Base-by-base conservation (phyloP, 2,113 vertebrate genomes). In the Centropristis striata region DNA sequence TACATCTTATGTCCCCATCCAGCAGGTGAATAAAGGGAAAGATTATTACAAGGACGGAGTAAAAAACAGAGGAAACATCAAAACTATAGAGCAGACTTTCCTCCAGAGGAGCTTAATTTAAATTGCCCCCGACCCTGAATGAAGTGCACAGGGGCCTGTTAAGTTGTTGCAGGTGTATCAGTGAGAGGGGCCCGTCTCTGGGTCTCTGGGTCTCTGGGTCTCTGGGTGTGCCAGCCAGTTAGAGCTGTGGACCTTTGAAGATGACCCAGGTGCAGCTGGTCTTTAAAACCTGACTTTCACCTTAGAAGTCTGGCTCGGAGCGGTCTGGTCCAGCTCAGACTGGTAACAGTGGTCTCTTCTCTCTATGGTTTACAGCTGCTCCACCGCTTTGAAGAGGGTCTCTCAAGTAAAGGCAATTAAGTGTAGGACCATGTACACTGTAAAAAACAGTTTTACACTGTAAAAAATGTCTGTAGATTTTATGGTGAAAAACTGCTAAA, bases 201-300 rank as follows among this genome's bases (percentile, higher is more conserved):
- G 42, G 49, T 65, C n/a, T n/a, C n/a, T n/a, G n/a, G n/a, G n/a
- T n/a, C n/a, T n/a, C n/a, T n/a, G n/a, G n/a, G 32, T 60, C 54
- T 63, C 69, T 61, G 27, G 42, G 49, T 65, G 32, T 87, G 80
- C 74, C 80, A 75, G 77, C 64, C 81, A 77, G 58, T 71, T 77
- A 64, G 39, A 81, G 80, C 44, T 67, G 50, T 72, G 71, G 78
- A 36, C 72, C 87, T 92, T 90, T 90, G 88, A 90, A 87, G 91
- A 89, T 75, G 83, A 91, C 84, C 93, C 92, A 93, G 93, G 92
- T 94, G 92, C 89, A 86, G 80, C 60, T 53, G 64, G 86, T 85
- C 84, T 92, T 90, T 86, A 92, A 92, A 92, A 88, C 72, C 39
- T 46, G 72, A 92, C 88, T 89, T 89, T 86, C 70, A 76, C 61